Evolutionary conservation across 2,797 vertebrate genomes (phyloP).

Genomic region (Pseudochirops corinnae): DNA sequence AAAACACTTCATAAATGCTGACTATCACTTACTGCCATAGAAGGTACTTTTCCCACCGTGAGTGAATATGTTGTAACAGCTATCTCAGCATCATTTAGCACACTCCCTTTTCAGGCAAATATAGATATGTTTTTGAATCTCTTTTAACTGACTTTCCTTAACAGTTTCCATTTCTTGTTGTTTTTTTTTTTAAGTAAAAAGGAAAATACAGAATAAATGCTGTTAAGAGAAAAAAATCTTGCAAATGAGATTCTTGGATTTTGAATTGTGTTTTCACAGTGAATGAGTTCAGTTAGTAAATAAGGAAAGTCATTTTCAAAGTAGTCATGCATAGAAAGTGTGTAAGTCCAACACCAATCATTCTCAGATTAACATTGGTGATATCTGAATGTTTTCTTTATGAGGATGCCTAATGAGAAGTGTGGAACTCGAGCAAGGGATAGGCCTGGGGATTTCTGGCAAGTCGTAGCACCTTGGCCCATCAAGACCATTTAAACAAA

Average conservation of each 20-base stretch:
- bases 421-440: background rate
- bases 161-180: conserved; percentile 18
- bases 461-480: background rate
- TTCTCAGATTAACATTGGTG: background rate
- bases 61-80: conserved; percentile 65
- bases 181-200: conserved; percentile 38
- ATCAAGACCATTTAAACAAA: background rate
- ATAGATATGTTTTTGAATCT: conserved; percentile 38
- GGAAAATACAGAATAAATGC: conserved; percentile 13
- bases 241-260: conserved; percentile 17
- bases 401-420: conserved; percentile 6
- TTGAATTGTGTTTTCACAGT: conserved; percentile 24
- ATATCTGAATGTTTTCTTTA: background rate
- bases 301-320: background rate
- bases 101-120: conserved; percentile 16
- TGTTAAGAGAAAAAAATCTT: conserved; percentile 16
- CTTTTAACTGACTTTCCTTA: conserved; percentile 27
- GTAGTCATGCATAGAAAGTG: background rate
- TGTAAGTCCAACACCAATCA: background rate
- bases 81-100: conserved; percentile 67
- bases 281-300: conserved; percentile 31
- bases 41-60: conserved; percentile 70
- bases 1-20: background rate
- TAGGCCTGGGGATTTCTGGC: background rate
- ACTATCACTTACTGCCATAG: conserved; percentile 5